Base-by-base conservation (phyloP, 2,797 vertebrate genomes). In the Periparus ater region DNA sequence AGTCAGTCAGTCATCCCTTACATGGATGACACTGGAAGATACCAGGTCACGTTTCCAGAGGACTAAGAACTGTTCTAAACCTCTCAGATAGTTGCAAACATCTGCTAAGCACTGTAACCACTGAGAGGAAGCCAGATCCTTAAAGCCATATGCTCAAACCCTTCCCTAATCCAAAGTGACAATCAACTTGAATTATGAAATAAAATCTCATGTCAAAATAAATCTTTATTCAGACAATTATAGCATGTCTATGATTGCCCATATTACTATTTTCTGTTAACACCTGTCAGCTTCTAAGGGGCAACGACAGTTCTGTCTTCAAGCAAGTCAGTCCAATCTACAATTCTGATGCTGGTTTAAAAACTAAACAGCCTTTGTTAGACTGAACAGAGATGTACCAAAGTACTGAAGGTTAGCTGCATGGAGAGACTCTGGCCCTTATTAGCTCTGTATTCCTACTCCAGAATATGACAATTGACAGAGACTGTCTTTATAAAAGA, bases 101-200 rank as follows among this genome's bases (percentile, higher is more conserved):
- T 38, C 66, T 92, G 65, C 71, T 78, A 29, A 71, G 70, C 55
- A 55, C 51, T 51, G 32, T 47, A 89, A 89, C 58, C 48, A 80
- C 47, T 26, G 15, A 88, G 45, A 92, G 13, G 62, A 88, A 73
- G 72, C 51, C 81, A 93, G 75, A 94, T 77, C 88, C 53, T 76
- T 77, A 80, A 60, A 63, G 88, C 86, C 93, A 91, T 91, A 93
- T 73, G 95, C 47, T 96, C 85, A 81, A 72, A 72, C 40, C 66
- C 83, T 78, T 78, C 45, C 55, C 48, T 92, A 92, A 86, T 93
- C 92, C 79, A 92, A 96, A 81, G 23, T 94, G 92, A 93, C 82
- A 96, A 95, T 88, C 88, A 93, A 66, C 62, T 61, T 5, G 5
- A 90, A 85, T 63, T 57, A 73, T n/a, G 40, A 61, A 89, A 94